Evolutionary conservation across 2,888 invertebrate species (phyloP), one percentile per base, ranked within the genome.

Genomic region (Entomobrya multifasciata): DNA sequence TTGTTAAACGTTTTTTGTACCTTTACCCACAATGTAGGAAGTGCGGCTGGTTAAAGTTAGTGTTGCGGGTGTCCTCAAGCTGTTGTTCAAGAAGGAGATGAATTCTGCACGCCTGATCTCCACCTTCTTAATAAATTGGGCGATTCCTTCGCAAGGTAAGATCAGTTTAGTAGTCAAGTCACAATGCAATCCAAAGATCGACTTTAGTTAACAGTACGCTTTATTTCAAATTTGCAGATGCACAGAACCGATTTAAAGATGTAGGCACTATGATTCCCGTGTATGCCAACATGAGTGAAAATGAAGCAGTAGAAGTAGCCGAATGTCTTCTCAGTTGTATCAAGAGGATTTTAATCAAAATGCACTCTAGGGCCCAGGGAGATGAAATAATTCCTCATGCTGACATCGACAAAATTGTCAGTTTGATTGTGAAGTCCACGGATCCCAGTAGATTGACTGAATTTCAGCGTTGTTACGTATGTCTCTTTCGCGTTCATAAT

Each of bases 21-120:
- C n/a, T n/a, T n/a, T n/a, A n/a, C n/a, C n/a, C n/a, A n/a, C 4
- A 22, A 30, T 30, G 10, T 17, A 84, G 84, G 77, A 85, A 15
- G 15, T 30, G 1, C 25, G 6, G 15, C 60, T 86, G 3, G 80
- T 81, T 3, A 80, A 81, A 67, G 47, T 81, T 17, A 74, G 74
- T 30, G 86, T 86, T 4, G 76, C 74, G 0, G 86, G 86, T n/a
- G 44, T 86, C 20, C 57, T 86, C 0, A 86, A 86, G 27, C 41
- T 86, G 11, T 17, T 86, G 36, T 86, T 86, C 36, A 80, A 57
- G 22, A 41, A 76, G 11, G 80, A 80, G 10, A 62, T 86, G 27
- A 86, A 86, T 25, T 27, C 76, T 22, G 17, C 76, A 0, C 60
- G 76, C 4, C 17, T 86, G 6, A 81, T 81, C 3, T 41, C 67